Percentiles rank a stretch among this genome's conserved stretches.
Conservation (phyloP, 2,888 invertebrate genomes). For the Acleris laterana region DNA sequence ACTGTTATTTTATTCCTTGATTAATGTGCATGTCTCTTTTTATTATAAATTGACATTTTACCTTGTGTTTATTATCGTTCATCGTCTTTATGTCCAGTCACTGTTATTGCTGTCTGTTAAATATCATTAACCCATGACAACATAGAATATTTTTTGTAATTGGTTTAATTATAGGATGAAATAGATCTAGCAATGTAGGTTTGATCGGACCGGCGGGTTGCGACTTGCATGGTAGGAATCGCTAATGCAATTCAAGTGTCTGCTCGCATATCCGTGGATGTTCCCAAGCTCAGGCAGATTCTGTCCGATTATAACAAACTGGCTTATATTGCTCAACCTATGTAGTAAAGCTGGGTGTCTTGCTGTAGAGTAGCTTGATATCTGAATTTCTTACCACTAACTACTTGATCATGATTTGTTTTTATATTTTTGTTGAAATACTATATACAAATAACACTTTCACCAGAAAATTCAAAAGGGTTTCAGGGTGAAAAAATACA, state of each 20-base stretch:
- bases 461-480: too few species aligned
- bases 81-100: constrained; percentile 15
- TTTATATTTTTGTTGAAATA: too few species aligned
- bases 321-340: too few species aligned
- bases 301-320: too few species aligned
- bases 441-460: too few species aligned
- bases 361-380: background rate
- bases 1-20: constrained; percentile 32
- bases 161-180: constrained; percentile 24
- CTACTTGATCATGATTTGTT: too few species aligned
- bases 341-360: background rate
- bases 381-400: background rate
- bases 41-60: constrained; percentile 28
- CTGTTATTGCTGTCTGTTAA: constrained; percentile 17
- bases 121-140: constrained; percentile 31
- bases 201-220: too few species aligned
- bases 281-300: too few species aligned
- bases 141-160: constrained; percentile 22
- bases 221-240: too few species aligned
- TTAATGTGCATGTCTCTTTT: constrained; percentile 23
- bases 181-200: constrained; percentile 9
- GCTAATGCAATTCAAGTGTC: too few species aligned
- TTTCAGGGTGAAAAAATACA: too few species aligned
- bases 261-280: too few species aligned
- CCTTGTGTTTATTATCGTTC: constrained; percentile 19